Evolutionary conservation across 1,140 invertebrate species (phyloP).

Genomic region (Penaeus japonicus): DNA sequence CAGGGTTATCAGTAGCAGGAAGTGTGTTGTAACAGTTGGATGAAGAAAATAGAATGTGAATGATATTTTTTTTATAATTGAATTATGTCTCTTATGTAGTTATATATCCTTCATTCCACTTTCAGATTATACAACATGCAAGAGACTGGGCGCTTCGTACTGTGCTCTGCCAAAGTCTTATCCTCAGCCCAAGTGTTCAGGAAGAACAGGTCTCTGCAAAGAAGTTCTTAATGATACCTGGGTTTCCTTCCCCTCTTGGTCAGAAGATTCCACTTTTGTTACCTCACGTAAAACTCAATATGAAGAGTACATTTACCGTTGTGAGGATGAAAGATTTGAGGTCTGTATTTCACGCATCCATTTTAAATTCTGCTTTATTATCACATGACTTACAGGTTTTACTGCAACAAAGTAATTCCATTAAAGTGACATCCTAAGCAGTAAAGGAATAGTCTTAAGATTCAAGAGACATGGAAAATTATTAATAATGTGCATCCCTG

Average conservation of each 20-base stretch:
- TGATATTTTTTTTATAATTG: no score
- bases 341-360: conserved; percentile 61
- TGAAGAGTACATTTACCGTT: conserved; percentile 97
- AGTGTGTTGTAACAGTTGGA: background rate
- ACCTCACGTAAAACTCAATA: conserved; percentile 96
- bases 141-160: conserved; percentile 95
- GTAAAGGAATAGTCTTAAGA: background rate
- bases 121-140: conserved; percentile 89
- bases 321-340: conserved; percentile 94
- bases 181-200: conserved; percentile 87
- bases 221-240: conserved; percentile 98
- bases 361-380: background rate
- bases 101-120: background rate
- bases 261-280: conserved; percentile 97
- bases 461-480: background rate
- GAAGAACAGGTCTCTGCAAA: conserved; percentile 85
- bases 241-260: conserved; percentile 99
- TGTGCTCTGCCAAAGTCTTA: conserved; percentile 87
- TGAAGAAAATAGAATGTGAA: background rate
- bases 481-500: background rate
- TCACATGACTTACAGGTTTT: no score
- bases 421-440: no score
- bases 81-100: background rate
- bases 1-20: background rate
- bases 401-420: background rate